Base-by-base conservation (phyloP, 2,888 invertebrate genomes). In the Sepiola atlantica region DNA sequence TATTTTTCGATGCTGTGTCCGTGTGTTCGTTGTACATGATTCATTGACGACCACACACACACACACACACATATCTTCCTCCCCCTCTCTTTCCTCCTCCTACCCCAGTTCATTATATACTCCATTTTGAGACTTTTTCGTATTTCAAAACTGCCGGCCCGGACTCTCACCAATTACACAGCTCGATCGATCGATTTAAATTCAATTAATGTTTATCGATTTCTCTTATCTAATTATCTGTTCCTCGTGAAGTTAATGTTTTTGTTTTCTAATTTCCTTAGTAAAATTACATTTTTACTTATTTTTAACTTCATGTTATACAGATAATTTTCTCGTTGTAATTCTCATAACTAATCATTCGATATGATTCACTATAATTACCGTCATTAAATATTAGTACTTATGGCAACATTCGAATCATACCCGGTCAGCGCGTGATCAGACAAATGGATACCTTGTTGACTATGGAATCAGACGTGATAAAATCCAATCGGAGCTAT, bases 1-100 rank as follows among this genome's bases (percentile, higher is more conserved):
- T 3, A n/a, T 12, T 10, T 28, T 12, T 21, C 24, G 20, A 20
- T 57, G 6, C 3, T 77, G 77, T 77, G 77, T 77, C 32, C 14
- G 77, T 77, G 77, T 77, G 77, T 77, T 77, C 77, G n/a, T n/a
- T n/a, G n/a, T 77, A 77, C 77, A 77, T 77, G n/a, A 77, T 77
- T 77, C 32, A n/a, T n/a, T 77, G 77, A 12, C 77, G 12, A n/a
- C 12, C 77, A 14, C 14, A 77, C 77, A 16, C 16, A 12, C 77
- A 77, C n/a, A 77, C 77, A 16, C 14, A n/a, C 77, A 10, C 77
- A 77, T 4, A 77, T 16, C 10, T 77, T 28, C 18, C 77, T n/a
- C 77, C 1, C 21, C 57, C 57, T 6, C 16, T 18, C 20, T 21
- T 45, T 6, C 57, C 20, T 1, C 21, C 57, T 24, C 57, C 55